These are phyloP conservation scores for Pemphigus obesinymphae DNA, from an alignment of 1,140 invertebrate species.

Conservation along the genomic window DNA sequence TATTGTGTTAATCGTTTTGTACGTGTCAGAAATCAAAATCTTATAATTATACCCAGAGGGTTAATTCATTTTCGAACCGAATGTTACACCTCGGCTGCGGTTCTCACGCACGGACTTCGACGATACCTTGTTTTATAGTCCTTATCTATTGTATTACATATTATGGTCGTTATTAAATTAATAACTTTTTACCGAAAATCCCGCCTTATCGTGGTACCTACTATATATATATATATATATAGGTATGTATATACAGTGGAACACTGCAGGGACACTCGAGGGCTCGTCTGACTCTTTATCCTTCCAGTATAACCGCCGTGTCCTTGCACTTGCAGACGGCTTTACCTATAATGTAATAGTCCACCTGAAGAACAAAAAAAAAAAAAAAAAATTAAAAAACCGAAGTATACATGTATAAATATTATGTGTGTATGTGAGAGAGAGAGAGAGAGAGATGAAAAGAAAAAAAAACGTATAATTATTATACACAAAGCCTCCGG, in stretches of 20 bases:
- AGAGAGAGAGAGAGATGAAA: neutral
- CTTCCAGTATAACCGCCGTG: neutral
- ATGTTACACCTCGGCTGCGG: neutral
- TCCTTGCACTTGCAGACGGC: neutral
- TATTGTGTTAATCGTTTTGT: conserved; percentile 15
- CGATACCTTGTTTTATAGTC: neutral
- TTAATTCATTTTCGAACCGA: neutral
- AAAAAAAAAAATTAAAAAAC: neutral
- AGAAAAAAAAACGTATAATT: conserved; percentile 10
- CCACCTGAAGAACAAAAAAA: conserved; percentile 10
- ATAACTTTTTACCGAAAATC: conserved; percentile 6
- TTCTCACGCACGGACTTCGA: neutral
- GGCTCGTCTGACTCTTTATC: neutral
- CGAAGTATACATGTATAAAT: neutral
- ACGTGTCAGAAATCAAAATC: conserved; percentile 35
- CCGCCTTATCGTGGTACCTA: neutral
- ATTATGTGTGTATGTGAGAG: neutral
- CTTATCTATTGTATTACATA: neutral
- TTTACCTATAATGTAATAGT: neutral
- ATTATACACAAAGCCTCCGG: conserved; percentile 31
- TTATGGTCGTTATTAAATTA: neutral
- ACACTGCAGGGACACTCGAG: neutral
- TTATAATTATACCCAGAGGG: conserved; percentile 29
- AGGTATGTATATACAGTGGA: neutral
- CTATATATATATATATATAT: no score